Conservation (phyloP, 2,113 vertebrate species). For the Ptychochromis oligacanthus region DNA sequence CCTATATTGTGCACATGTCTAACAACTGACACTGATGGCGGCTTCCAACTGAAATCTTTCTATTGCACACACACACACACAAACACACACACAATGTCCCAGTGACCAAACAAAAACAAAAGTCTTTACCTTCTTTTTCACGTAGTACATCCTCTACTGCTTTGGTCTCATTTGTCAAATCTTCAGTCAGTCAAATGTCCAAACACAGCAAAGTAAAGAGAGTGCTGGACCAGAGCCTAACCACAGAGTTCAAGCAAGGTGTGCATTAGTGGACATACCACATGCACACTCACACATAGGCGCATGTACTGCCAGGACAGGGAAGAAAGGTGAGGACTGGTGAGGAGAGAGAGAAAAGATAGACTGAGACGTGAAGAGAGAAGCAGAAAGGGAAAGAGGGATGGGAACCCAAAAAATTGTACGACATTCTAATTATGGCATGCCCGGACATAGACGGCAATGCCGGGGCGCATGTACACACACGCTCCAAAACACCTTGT, state of each 20-base stretch:
- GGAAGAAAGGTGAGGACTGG: slow-evolving; percentile 64
- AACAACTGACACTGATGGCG: neutral
- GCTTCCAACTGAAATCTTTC: neutral
- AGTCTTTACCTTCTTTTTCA: slow-evolving; percentile 81
- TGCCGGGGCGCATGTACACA: slow-evolving; percentile 77
- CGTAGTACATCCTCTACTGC: slow-evolving; percentile 79
- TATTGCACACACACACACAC: neutral
- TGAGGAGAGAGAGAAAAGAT: slow-evolving; percentile 50
- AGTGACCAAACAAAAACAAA: slow-evolving; percentile 21
- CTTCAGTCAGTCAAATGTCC: slow-evolving; percentile 57
- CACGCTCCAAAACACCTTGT: slow-evolving; percentile 77
- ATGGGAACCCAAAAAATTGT: slow-evolving; percentile 78
- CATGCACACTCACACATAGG: slow-evolving; percentile 19
- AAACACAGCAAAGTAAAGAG: slow-evolving; percentile 37
- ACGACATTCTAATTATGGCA: slow-evolving; percentile 82
- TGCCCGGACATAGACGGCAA: slow-evolving; percentile 81
- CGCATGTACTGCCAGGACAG: slow-evolving; percentile 50
- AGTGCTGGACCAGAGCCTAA: slow-evolving; percentile 46
- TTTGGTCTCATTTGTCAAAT: slow-evolving; percentile 53
- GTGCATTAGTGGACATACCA: slow-evolving; percentile 55
- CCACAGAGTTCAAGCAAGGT: slow-evolving; percentile 54
- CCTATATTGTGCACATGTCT: neutral
- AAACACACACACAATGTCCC: neutral
- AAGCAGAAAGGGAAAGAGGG: slow-evolving; percentile 63
- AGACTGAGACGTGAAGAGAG: slow-evolving; percentile 61